Base-by-base conservation (phyloP, 2,888 invertebrate genomes). In the Drosophila pseudotakahashii region DNA sequence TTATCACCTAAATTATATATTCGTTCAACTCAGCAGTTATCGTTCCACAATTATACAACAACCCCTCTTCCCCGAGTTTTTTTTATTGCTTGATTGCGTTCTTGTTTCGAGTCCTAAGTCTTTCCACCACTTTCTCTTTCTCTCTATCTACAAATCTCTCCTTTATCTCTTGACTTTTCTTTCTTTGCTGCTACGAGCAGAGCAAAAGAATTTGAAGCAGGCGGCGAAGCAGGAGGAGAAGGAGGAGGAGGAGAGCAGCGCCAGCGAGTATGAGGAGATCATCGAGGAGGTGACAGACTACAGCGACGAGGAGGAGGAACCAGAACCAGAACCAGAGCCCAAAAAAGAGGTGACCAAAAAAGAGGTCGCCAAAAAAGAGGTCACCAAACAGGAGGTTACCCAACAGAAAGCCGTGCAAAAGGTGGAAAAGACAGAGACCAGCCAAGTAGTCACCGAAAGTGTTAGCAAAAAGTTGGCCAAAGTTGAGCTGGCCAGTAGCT, bases 231-330 rank as follows among this genome's bases (percentile, higher is more conserved):
- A 39, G 39, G 11, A 34, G 34, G 34, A 34, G 34, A 14, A 39
- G 14, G 76, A 74, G 30, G 85, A 80, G 47, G 88, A 87, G 39
- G 89, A 90, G 34, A 90, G 90, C 80, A 90, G 91, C 68, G 79
- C 83, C 77, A 90, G 91, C 79, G 92, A 91, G 78, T 91, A 91
- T 87, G 91, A 91, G 72, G 91, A 91, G 67, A 90, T 91, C 63
- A 89, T 91, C 60, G 91, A 92, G 75, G 90, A 91, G 73, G 90
- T 91, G n/a, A 92, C 91, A 67, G 91, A 90, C 72, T 83, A 90
- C 59, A 89, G 88, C 69, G 83, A 88, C 63, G 81, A 88, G 14
- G 78, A 78, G 36, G 75, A 77, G 13, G 74, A 71, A 4, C 51
- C 26, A 5, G 5, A 71, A 4, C 51, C 26, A 5, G 5, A 52